Percentiles rank a stretch among this genome's conserved stretches.
These are phyloP conservation scores for Sandelia bainsii DNA, from an alignment of 2,797 vertebrate genomes.

Conservation along the genomic window DNA sequence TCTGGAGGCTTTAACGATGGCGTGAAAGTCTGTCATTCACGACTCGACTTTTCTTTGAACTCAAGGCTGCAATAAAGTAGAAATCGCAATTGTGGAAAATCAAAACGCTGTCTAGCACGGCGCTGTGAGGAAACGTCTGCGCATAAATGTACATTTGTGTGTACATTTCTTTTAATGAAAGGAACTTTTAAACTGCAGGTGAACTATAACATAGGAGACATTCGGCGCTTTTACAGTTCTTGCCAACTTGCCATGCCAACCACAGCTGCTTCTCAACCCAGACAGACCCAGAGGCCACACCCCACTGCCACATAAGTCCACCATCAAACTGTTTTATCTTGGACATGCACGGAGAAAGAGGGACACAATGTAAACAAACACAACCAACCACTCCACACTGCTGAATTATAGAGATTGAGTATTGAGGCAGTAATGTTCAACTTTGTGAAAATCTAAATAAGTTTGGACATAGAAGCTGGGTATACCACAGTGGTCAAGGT, in stretches of 20 bases:
- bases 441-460: neutral
- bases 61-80: slow-evolving; percentile 52
- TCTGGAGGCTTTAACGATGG: slow-evolving; percentile 62
- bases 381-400: neutral
- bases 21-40: slow-evolving; percentile 68
- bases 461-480: neutral
- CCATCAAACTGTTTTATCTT: slow-evolving; percentile 22
- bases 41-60: slow-evolving; percentile 68
- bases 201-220: slow-evolving; percentile 27
- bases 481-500: neutral
- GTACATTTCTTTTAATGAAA: slow-evolving; percentile 42
- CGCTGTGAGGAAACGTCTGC: slow-evolving; percentile 30
- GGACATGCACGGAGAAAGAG: slow-evolving; percentile 9
- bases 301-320: slow-evolving; percentile 32
- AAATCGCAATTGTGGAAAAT: slow-evolving; percentile 49
- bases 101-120: slow-evolving; percentile 3
- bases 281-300: slow-evolving; percentile 54
- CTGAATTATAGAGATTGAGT: neutral
- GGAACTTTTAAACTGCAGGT: slow-evolving; percentile 44
- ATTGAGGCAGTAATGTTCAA: neutral
- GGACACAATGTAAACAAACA: slow-evolving; percentile 10
- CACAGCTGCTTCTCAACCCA: slow-evolving; percentile 55
- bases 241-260: slow-evolving; percentile 44
- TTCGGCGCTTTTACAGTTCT: neutral
- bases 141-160: neutral